phyloP scores from a whole-genome alignment of 2,797 vertebrate species.

The Thaleichthys pacificus region DNA sequence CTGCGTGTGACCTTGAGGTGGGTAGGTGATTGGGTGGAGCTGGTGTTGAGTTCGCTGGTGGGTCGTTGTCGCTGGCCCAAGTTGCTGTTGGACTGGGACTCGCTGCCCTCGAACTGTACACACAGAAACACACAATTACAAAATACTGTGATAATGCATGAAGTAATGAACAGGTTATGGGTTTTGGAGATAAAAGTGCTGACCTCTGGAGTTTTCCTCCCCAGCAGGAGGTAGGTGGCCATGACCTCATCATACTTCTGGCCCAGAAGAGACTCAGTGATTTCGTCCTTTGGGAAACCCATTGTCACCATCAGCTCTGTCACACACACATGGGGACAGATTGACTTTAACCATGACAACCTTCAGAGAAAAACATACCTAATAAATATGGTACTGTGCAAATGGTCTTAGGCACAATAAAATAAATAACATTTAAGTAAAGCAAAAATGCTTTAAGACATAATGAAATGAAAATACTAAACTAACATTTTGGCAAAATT shows the following conservation, averaged over 20 bases:
- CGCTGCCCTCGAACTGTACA: conserved; percentile 90
- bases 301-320: conserved; percentile 96
- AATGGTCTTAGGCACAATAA: too few species aligned
- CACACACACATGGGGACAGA: not conserved
- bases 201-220: conserved; percentile 94
- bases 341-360: not conserved
- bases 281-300: conserved; percentile 96
- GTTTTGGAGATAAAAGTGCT: not conserved
- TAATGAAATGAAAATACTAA: too few species aligned
- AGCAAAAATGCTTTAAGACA: too few species aligned
- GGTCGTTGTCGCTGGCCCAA: conserved; percentile 91
- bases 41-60: conserved; percentile 96
- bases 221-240: conserved; percentile 94
- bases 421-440: too few species aligned
- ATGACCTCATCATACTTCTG: conserved; percentile 97
- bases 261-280: conserved; percentile 87
- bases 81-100: conserved; percentile 86
- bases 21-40: conserved; percentile 90
- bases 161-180: not conserved
- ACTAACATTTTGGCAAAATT: too few species aligned
- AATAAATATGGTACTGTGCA: too few species aligned
- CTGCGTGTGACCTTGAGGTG: conserved; percentile 97
- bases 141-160: not conserved
- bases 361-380: too few species aligned
- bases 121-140: not conserved